Percentiles rank a stretch among this genome's conserved stretches.
Conservation (phyloP, 37 sponge, comb jelly and placozoan species). For the Tethya wilhelma region DNA sequence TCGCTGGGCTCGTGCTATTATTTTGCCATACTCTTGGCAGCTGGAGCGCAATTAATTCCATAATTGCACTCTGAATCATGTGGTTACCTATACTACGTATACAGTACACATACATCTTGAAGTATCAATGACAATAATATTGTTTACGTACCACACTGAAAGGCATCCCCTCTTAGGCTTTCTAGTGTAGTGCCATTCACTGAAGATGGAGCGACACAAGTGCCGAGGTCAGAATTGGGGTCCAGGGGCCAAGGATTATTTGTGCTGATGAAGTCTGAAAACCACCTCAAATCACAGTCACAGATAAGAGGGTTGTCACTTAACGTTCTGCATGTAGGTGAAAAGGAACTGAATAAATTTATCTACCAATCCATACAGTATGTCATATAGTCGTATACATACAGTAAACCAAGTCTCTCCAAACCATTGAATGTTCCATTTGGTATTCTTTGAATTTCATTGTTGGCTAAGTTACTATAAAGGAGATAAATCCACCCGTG, state of each 20-base stretch:
- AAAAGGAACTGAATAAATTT: background rate
- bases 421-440: conserved; percentile 2
- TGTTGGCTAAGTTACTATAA: conserved; percentile 11
- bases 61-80: no score
- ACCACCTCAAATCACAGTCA: conserved; percentile 57
- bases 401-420: background rate
- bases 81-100: no score
- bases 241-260: no score
- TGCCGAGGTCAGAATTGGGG: no score
- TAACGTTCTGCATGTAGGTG: conserved; percentile 10
- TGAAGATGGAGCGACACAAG: background rate
- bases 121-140: no score
- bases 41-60: no score
- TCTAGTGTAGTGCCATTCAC: background rate
- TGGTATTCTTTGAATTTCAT: background rate
- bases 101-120: no score
- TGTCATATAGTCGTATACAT: background rate
- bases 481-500: no score
- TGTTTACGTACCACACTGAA: conserved; percentile 8
- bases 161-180: background rate
- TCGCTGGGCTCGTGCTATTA: no score
- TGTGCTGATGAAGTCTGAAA: conserved; percentile 25
- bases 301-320: conserved; percentile 36
- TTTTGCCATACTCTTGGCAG: no score
- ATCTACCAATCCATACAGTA: background rate